These are phyloP conservation scores for Phalacrocorax pelagicus DNA, from an alignment of 2,113 vertebrate genomes.

Conservation along the genomic window DNA sequence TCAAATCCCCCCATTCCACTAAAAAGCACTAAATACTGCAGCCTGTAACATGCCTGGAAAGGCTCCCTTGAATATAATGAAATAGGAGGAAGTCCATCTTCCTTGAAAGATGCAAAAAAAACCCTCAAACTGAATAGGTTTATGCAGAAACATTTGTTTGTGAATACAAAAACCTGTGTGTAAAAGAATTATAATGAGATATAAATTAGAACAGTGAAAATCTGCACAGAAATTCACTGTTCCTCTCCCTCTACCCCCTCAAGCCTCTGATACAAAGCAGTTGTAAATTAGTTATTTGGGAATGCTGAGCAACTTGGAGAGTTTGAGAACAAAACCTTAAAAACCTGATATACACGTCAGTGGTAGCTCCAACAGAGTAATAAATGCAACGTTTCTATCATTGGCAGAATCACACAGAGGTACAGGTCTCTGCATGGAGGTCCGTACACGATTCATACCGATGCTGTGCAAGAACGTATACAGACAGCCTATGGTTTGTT, in stretches of 20 bases:
- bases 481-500: not conserved
- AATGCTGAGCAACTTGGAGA: not conserved
- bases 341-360: not conserved
- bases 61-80: not conserved
- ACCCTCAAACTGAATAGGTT: not conserved
- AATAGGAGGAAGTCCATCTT: not conserved
- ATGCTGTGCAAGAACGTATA: not conserved
- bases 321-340: not conserved
- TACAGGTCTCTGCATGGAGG: not conserved
- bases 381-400: not conserved
- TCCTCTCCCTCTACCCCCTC: not conserved
- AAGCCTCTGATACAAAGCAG: not conserved
- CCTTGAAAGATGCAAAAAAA: not conserved
- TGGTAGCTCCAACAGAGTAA: not conserved
- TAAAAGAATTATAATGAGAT: not conserved
- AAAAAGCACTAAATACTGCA: not conserved
- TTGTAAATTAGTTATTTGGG: not conserved
- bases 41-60: not conserved
- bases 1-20: not conserved
- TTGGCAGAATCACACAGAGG: not conserved
- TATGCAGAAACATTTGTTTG: not conserved
- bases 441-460: accelerated
- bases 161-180: not conserved
- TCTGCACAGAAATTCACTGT: not conserved
- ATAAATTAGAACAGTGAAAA: not conserved